Conservation (phyloP, 2,888 invertebrate species). For the Xestia ashworthii region DNA sequence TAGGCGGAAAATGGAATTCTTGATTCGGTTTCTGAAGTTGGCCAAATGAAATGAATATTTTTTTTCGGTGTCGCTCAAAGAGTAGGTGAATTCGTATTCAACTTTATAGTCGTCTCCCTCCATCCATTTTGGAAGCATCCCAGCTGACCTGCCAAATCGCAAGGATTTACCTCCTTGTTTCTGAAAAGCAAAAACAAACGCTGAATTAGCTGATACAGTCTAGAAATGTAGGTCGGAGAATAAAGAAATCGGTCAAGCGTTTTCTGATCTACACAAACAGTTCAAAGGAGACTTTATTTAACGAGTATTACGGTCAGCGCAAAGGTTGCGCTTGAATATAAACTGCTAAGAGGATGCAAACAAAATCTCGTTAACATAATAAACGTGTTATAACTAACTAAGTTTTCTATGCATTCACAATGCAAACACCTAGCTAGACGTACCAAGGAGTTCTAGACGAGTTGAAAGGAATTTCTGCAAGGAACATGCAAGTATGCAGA, state of each 20-base stretch:
- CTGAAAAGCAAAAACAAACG: slow-evolving; percentile 49
- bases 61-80: background rate
- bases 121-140: slow-evolving; percentile 7
- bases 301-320: slow-evolving; percentile 51
- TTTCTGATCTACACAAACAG: slow-evolving; percentile 57
- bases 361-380: slow-evolving; percentile 54
- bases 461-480: slow-evolving; percentile 80
- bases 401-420: slow-evolving; percentile 58
- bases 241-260: slow-evolving; percentile 55
- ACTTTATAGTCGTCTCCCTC: background rate
- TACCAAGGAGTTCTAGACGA: slow-evolving; percentile 72
- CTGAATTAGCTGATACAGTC: slow-evolving; percentile 43
- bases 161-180: slow-evolving; percentile 31
- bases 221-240: slow-evolving; percentile 59
- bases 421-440: slow-evolving; percentile 63
- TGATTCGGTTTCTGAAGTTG: slow-evolving; percentile 11
- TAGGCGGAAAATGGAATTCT: slow-evolving; percentile 8
- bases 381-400: slow-evolving; percentile 49
- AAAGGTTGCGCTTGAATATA: slow-evolving; percentile 20
- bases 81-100: background rate
- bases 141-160: background rate
- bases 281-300: slow-evolving; percentile 53
- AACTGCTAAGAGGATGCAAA: slow-evolving; percentile 29
- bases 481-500: slow-evolving; percentile 83
- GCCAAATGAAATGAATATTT: background rate